These are phyloP conservation scores for Sterna hirundo DNA, from an alignment of 2,113 vertebrate genomes.

Conservation along the genomic window DNA sequence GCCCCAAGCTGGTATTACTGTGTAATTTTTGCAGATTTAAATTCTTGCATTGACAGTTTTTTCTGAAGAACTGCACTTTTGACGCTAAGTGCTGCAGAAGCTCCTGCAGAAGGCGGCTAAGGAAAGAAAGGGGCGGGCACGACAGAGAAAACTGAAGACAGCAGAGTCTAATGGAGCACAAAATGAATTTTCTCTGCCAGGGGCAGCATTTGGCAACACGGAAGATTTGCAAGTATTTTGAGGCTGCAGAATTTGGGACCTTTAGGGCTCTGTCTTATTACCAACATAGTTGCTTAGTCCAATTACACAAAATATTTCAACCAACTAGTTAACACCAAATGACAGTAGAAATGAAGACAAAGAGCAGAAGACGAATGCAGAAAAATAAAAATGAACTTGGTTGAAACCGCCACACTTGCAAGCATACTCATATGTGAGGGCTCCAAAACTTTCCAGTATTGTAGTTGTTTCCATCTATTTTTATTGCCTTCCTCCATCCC, in stretches of 20 bases:
- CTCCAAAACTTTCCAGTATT: neutral
- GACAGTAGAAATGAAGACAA: constrained; percentile 4
- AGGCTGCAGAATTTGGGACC: neutral
- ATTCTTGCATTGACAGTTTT: constrained; percentile 42
- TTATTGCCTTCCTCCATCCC: neutral
- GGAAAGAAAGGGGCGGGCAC: neutral
- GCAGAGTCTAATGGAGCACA: constrained; percentile 53
- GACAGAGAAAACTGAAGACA: constrained; percentile 15
- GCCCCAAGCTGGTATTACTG: constrained; percentile 28
- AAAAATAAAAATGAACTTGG: neutral
- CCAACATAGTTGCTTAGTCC: neutral
- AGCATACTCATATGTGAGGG: neutral
- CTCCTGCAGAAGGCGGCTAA: neutral
- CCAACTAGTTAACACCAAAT: neutral
- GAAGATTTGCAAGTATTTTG: constrained; percentile 34
- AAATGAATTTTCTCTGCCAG: constrained; percentile 54
- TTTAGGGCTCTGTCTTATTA: constrained; percentile 16
- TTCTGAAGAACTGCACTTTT: constrained; percentile 36
- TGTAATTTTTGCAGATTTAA: constrained; percentile 48
- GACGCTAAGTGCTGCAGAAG: constrained; percentile 40
- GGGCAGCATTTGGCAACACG: constrained; percentile 1
- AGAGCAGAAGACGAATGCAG: neutral
- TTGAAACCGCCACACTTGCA: neutral
- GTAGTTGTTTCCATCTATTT: neutral
- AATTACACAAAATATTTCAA: constrained; percentile 33